These are phyloP conservation scores for Microtus montanus DNA, from an alignment of 2,113 vertebrate genomes.

Conservation along the genomic window DNA sequence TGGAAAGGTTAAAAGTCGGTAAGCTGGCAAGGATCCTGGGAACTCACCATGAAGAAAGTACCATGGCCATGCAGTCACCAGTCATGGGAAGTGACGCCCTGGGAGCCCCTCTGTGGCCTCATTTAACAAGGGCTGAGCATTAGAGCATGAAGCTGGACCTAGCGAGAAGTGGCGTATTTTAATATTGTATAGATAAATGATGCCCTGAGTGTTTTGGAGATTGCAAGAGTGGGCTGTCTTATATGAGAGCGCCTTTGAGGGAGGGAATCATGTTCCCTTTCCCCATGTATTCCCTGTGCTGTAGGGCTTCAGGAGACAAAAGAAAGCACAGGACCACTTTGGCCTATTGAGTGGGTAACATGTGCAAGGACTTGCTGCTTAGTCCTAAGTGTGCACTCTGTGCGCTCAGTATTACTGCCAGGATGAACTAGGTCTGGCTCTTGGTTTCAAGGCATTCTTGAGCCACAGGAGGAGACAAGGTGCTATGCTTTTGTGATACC, in stretches of 20 bases:
- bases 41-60: background rate
- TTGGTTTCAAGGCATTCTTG: background rate
- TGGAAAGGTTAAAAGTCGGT: background rate
- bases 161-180: accelerated
- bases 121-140: background rate
- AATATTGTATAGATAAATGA: accelerated
- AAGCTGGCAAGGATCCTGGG: background rate
- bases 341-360: background rate
- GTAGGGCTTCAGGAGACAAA: background rate
- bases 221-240: background rate
- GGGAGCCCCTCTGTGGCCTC: background rate
- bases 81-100: background rate
- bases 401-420: background rate
- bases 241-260: accelerated
- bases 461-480: background rate
- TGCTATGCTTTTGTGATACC: background rate
- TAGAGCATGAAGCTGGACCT: accelerated
- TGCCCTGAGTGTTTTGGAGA: accelerated
- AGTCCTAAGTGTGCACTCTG: background rate
- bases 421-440: accelerated
- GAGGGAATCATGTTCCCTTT: background rate
- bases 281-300: background rate
- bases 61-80: background rate
- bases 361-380: accelerated
- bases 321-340: too few relatives aligned